Percentiles rank a stretch among this genome's conserved stretches.
Conservation (phyloP, 2,797 vertebrate genomes). For the Parauchenoglanis punctatus region DNA sequence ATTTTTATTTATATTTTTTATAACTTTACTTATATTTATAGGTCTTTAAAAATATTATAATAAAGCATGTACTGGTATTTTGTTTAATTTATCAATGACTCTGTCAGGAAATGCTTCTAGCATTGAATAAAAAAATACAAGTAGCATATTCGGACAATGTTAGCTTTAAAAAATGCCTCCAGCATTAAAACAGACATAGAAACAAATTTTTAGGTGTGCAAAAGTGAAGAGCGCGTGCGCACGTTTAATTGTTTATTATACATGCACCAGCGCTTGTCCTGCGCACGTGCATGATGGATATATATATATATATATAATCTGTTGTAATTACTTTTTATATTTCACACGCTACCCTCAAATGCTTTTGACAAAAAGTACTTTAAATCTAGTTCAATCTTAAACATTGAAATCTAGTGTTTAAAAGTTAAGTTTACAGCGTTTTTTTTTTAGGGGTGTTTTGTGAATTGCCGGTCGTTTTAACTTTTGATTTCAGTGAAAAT, state of each 20-base stretch:
- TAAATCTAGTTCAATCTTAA: neutral
- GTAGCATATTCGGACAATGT: neutral
- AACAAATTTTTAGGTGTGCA: neutral
- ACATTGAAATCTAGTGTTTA: neutral
- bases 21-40: no score
- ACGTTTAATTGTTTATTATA: neutral
- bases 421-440: neutral
- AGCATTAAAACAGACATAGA: neutral
- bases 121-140: no score
- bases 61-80: no score
- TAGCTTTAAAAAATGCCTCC: neutral
- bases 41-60: no score
- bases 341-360: neutral
- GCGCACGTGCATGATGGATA: neutral
- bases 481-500: neutral
- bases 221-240: neutral
- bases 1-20: no score
- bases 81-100: no score
- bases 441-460: no score
- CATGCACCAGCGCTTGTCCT: neutral
- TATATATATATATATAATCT: neutral
- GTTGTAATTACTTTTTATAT: neutral
- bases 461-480: no score
- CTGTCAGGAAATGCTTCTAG: no score
- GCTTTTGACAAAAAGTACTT: neutral